Conservation (phyloP, 2,888 invertebrate species). For the Meteorus colon region DNA sequence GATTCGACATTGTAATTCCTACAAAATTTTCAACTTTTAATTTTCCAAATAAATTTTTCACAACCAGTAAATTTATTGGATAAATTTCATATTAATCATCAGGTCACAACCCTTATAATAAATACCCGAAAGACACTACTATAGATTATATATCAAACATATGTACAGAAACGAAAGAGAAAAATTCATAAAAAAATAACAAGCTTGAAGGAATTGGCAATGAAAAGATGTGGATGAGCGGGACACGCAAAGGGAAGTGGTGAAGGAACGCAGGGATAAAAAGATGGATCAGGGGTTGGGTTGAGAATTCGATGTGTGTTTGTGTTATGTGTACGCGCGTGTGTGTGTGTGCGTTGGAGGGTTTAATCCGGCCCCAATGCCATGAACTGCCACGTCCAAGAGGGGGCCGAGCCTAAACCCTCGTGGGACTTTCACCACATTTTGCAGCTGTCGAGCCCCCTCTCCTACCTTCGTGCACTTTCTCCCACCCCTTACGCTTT, state of each 20-base stretch:
- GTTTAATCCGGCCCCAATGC: constrained; percentile 35
- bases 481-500: constrained; percentile 1
- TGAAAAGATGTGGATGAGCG: constrained; percentile 5
- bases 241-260: neutral
- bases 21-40: too few species aligned
- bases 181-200: neutral
- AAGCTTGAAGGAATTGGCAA: constrained; percentile 12
- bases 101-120: too few species aligned
- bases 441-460: constrained; percentile 40
- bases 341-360: constrained; percentile 2
- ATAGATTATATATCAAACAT: neutral
- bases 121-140: too few species aligned
- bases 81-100: too few species aligned
- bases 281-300: neutral
- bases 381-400: constrained; percentile 34
- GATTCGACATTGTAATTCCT: too few species aligned
- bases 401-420: constrained; percentile 18
- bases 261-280: constrained; percentile 7
- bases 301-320: constrained; percentile 5
- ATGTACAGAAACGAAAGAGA: neutral
- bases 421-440: constrained; percentile 37
- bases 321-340: neutral
- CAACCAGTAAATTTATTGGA: too few species aligned
- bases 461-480: neutral
- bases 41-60: too few species aligned